These are phyloP conservation scores for Drosophila mulleri DNA, from an alignment of 2,888 invertebrate genomes.

Conservation along the genomic window DNA sequence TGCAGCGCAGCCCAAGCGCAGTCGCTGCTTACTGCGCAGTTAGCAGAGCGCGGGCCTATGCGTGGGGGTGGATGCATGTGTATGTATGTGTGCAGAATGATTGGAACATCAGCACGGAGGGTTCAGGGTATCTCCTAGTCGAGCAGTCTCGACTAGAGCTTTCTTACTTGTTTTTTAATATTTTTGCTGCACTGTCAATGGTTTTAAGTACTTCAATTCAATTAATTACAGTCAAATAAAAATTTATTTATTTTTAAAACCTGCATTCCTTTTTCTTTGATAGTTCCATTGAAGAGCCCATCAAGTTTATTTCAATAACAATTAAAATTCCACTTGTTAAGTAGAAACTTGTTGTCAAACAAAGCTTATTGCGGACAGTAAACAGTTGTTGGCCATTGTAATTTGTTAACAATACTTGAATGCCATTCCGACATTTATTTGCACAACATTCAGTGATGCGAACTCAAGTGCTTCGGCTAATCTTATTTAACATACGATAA, in stretches of 20 bases:
- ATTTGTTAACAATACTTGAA: not conserved
- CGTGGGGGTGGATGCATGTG: no score
- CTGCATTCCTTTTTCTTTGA: not conserved
- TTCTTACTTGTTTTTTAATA: no score
- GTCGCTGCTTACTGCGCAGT: no score
- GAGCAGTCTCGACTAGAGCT: no score
- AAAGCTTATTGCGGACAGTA: not conserved
- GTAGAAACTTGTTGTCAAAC: not conserved
- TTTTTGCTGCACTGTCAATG: no score
- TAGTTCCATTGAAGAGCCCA: not conserved
- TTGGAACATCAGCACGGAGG: no score
- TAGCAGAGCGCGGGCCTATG: no score
- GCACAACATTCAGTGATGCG: slow-evolving; percentile 2
- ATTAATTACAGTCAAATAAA: not conserved
- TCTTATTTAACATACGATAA: slow-evolving; percentile 19
- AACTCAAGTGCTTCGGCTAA: slow-evolving; percentile 32
- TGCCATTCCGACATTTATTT: not conserved
- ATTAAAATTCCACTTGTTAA: not conserved
- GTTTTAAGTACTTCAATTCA: not conserved
- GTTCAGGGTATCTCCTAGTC: not conserved
- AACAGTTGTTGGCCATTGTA: slow-evolving; percentile 6
- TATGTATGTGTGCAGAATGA: no score
- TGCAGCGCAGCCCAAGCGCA: no score
- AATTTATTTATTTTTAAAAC: not conserved
- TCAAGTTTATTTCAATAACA: no score